A percentile compares a stretch with the other conserved stretches of the same genome.
Evolutionary conservation across 2,888 invertebrate species (phyloP).

Genomic region (Leptopilina syphax): DNA sequence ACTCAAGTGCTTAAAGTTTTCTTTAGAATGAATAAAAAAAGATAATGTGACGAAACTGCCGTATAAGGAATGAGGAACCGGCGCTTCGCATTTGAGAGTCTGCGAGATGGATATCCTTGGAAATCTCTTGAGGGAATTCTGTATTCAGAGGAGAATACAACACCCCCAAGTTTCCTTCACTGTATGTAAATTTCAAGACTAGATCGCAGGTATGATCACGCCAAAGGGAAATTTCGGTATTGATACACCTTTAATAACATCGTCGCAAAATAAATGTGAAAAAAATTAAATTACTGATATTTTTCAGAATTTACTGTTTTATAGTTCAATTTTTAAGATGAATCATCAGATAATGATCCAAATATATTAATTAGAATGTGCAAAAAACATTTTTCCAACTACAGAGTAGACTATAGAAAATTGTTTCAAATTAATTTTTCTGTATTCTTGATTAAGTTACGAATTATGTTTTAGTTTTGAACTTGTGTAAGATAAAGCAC

Average conservation of each 20-base stretch:
- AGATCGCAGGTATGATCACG: slow-evolving; percentile 23
- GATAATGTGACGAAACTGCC: slow-evolving; percentile 12
- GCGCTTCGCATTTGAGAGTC: slow-evolving; percentile 20
- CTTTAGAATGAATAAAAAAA: background rate
- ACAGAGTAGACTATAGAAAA: too few relatives aligned
- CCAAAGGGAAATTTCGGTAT: slow-evolving; percentile 26
- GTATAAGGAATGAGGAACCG: slow-evolving; percentile 20
- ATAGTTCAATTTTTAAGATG: too few relatives aligned
- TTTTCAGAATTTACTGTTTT: too few relatives aligned
- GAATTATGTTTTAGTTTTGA: too few relatives aligned
- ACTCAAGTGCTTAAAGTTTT: background rate
- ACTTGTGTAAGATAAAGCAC: too few relatives aligned
- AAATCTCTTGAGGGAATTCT: slow-evolving; percentile 14
- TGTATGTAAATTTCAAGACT: slow-evolving; percentile 30
- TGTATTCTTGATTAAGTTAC: too few relatives aligned
- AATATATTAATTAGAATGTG: too few relatives aligned
- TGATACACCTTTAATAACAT: slow-evolving; percentile 18
- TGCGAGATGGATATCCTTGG: slow-evolving; percentile 32
- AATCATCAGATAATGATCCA: too few relatives aligned
- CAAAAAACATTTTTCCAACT: too few relatives aligned
- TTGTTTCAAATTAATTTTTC: too few relatives aligned
- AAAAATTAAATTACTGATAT: too few relatives aligned
- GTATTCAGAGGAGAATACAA: slow-evolving; percentile 37
- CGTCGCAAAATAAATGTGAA: too few relatives aligned
- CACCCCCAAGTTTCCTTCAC: slow-evolving; percentile 32